Conservation (phyloP, 2,888 invertebrate genomes). For the Thecophora atra region DNA sequence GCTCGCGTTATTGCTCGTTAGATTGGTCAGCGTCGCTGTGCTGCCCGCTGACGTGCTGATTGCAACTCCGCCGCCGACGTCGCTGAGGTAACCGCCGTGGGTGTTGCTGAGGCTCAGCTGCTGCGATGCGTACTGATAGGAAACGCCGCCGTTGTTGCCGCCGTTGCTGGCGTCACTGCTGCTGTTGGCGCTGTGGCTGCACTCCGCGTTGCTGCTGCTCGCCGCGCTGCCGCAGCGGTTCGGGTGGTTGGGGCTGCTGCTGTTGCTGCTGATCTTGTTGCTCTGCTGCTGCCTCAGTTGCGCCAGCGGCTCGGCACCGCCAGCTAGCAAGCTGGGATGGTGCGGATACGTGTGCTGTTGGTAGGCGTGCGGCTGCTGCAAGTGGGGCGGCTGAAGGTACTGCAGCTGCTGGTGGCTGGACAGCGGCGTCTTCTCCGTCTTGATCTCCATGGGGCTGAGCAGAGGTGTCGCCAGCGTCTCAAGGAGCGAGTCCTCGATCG, state of each 20-base stretch:
- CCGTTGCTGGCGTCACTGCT: slow-evolving; percentile 40
- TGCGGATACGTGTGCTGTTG: slow-evolving; percentile 58
- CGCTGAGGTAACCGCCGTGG: slow-evolving; percentile 46
- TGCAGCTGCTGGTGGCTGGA: slow-evolving; percentile 53
- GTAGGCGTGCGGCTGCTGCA: slow-evolving; percentile 50
- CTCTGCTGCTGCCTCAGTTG: slow-evolving; percentile 50
- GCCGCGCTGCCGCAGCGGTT: slow-evolving; percentile 53
- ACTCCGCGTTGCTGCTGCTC: slow-evolving; percentile 56
- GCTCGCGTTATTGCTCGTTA: slow-evolving; percentile 45
- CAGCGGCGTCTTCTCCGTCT: slow-evolving; percentile 73
- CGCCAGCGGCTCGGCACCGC: slow-evolving; percentile 46
- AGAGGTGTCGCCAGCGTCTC: slow-evolving; percentile 75
- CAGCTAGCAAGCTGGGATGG: slow-evolving; percentile 59
- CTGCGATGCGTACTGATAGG: slow-evolving; percentile 23
- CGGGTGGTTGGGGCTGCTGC: slow-evolving; percentile 59
- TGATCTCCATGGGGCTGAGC: slow-evolving; percentile 82
- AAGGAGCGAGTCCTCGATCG: slow-evolving; percentile 73
- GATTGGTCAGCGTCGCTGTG: slow-evolving; percentile 42
- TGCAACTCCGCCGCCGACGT: slow-evolving; percentile 40
- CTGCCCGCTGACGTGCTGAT: slow-evolving; percentile 31
- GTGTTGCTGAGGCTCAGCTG: slow-evolving; percentile 28
- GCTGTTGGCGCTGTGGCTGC: slow-evolving; percentile 49
- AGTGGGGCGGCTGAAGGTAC: slow-evolving; percentile 48
- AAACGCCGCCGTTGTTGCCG: slow-evolving; percentile 43
- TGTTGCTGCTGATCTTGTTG: slow-evolving; percentile 52